Conservation (phyloP, 2,888 invertebrate genomes). For the Lasioglossum zephyrum region DNA sequence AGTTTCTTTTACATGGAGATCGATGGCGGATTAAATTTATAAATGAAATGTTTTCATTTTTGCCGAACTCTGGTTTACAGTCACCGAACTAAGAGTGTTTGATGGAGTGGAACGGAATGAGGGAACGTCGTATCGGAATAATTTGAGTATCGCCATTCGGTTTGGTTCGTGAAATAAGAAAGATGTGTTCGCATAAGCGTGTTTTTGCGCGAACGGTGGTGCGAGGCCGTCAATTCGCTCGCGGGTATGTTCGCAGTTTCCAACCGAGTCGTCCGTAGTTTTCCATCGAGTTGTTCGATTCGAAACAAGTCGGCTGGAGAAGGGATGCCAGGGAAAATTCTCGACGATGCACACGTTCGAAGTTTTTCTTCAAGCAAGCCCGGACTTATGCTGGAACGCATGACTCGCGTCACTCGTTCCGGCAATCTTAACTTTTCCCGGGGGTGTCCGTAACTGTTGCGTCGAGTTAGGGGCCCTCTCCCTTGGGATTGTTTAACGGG, state of each 20-base stretch:
- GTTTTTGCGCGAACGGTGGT: background rate
- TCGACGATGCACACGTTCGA: background rate
- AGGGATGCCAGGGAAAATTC: slow-evolving; percentile 22
- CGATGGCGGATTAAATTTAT: slow-evolving; percentile 20
- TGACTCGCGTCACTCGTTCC: slow-evolving; percentile 14
- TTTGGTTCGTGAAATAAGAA: background rate
- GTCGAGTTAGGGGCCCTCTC: background rate
- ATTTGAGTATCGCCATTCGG: background rate
- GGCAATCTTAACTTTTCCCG: slow-evolving; percentile 39
- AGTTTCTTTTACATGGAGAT: slow-evolving; percentile 21
- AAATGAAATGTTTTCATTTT: slow-evolving; percentile 2
- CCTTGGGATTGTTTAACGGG: slow-evolving; percentile 28
- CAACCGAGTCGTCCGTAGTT: slow-evolving; percentile 31
- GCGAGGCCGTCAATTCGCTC: slow-evolving; percentile 14
- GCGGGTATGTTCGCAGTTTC: slow-evolving; percentile 19
- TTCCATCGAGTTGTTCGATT: slow-evolving; percentile 20
- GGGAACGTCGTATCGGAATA: too few species aligned
- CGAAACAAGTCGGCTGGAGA: background rate
- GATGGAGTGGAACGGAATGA: too few species aligned
- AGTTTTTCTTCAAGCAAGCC: slow-evolving; percentile 36
- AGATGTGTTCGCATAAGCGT: background rate
- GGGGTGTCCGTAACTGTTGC: slow-evolving; percentile 14
- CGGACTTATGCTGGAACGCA: slow-evolving; percentile 19
- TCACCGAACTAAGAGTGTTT: too few species aligned
- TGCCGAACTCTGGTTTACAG: too few species aligned